Percentiles rank a stretch among this genome's conserved stretches.
These are phyloP conservation scores for Ochotona princeps DNA, from an alignment of 2,113 vertebrate genomes.

Conservation along the genomic window DNA sequence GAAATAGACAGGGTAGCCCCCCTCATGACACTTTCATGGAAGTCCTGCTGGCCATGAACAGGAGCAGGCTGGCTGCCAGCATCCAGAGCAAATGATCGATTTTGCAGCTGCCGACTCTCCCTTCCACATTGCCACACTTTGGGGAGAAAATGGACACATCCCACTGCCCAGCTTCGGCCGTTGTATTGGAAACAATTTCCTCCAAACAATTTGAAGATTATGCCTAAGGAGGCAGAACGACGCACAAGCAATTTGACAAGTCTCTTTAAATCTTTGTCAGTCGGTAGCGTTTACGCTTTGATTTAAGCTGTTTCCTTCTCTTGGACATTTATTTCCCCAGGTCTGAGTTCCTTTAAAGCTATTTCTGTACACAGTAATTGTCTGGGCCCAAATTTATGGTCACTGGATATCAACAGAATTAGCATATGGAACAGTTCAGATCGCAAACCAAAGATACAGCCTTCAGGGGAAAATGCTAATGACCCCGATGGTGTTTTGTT, in stretches of 20 bases:
- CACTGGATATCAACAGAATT: constrained; percentile 15
- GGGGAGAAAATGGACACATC: background rate
- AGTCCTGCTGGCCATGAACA: background rate
- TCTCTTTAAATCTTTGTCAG: background rate
- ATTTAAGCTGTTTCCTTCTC: background rate
- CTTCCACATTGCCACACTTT: background rate
- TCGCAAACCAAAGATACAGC: background rate
- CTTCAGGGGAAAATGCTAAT: background rate
- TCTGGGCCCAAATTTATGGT: background rate
- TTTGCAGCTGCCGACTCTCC: background rate
- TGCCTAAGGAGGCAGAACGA: constrained; percentile 1
- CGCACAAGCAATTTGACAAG: constrained; percentile 6
- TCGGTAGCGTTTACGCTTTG: background rate
- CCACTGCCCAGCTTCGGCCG: background rate
- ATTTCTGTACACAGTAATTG: background rate
- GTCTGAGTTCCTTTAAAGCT: background rate
- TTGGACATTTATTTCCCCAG: background rate
- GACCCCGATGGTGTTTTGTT: background rate
- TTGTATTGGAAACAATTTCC: constrained; percentile 46
- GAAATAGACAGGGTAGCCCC: background rate
- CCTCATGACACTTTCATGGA: background rate
- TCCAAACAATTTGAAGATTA: constrained; percentile 2
- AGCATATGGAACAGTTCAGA: background rate
- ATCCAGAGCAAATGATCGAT: background rate
- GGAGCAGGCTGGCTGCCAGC: fast-evolving